These are phyloP conservation scores for Cladopsammia gracilis DNA, from an alignment of 64 coral and sea anemone genomes.

Conservation along the genomic window DNA sequence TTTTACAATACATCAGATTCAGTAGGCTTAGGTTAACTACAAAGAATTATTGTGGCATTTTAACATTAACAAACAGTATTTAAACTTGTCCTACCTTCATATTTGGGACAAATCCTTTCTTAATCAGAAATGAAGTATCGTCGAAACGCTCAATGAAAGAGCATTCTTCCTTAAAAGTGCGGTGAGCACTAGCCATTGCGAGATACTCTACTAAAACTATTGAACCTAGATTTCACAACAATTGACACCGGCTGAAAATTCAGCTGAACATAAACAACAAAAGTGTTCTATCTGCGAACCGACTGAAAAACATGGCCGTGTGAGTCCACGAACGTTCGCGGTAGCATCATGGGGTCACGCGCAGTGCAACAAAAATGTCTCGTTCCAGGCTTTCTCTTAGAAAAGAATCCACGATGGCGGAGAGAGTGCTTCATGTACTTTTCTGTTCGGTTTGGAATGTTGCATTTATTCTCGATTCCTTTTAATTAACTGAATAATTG, in stretches of 20 bases:
- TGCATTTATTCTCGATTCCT: too few relatives aligned
- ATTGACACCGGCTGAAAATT: background rate
- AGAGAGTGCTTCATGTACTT: too few relatives aligned
- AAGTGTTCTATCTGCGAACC: too few relatives aligned
- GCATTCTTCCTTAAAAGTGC: constrained; percentile 83
- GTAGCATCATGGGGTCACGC: background rate
- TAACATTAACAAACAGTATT: too few relatives aligned
- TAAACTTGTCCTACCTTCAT: constrained; percentile 72
- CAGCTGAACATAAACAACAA: background rate
- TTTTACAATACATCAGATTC: too few relatives aligned
- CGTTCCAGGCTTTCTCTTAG: background rate
- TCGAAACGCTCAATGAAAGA: constrained; percentile 76
- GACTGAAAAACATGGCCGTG: background rate
- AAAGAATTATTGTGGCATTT: background rate
- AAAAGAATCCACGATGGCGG: background rate
- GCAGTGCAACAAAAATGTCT: background rate
- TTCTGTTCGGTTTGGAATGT: too few relatives aligned
- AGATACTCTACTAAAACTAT: background rate
- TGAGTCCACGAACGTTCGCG: background rate
- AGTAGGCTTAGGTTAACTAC: background rate
- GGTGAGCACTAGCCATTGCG: constrained; percentile 4
- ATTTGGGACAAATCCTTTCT: constrained; percentile 93
- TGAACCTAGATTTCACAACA: background rate
- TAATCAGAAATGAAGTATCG: constrained; percentile 74
- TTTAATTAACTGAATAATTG: background rate